Conservation (phyloP, 2,797 vertebrate species). For the Notolepis coatsorum region DNA sequence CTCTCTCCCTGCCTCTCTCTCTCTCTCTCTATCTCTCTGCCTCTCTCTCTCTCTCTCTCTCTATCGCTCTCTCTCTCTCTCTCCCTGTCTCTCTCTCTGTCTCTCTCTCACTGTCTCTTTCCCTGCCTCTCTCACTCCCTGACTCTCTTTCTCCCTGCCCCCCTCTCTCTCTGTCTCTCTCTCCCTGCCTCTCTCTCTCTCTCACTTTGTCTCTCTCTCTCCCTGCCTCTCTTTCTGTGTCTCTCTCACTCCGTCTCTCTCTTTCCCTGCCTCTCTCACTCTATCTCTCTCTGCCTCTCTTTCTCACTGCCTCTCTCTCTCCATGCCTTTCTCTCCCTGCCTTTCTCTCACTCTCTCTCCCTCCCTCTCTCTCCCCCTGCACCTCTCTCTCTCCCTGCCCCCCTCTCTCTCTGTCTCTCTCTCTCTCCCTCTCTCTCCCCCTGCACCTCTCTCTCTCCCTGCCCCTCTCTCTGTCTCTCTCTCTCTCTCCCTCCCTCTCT, state of each 20-base stretch:
- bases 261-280: not conserved
- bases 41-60: not conserved
- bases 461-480: slow-evolving; percentile 1
- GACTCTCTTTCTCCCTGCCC: not conserved
- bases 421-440: not conserved
- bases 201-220: not conserved
- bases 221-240: too few species aligned
- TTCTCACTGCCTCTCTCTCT: not conserved
- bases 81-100: not conserved
- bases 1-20: not conserved
- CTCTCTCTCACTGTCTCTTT: too few species aligned
- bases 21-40: too few species aligned
- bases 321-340: not conserved
- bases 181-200: not conserved
- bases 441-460: not conserved
- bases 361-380: not conserved
- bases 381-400: not conserved
- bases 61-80: not conserved
- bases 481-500: not conserved
- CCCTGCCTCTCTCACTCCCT: too few species aligned
- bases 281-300: slow-evolving; percentile 21
- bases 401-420: too few species aligned
- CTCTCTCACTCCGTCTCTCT: not conserved
- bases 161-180: slow-evolving; percentile 1
- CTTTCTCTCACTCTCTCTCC: not conserved